Evolutionary conservation across 1,140 invertebrate genomes (phyloP).

Genomic region (Rhizoglyphus robini): DNA sequence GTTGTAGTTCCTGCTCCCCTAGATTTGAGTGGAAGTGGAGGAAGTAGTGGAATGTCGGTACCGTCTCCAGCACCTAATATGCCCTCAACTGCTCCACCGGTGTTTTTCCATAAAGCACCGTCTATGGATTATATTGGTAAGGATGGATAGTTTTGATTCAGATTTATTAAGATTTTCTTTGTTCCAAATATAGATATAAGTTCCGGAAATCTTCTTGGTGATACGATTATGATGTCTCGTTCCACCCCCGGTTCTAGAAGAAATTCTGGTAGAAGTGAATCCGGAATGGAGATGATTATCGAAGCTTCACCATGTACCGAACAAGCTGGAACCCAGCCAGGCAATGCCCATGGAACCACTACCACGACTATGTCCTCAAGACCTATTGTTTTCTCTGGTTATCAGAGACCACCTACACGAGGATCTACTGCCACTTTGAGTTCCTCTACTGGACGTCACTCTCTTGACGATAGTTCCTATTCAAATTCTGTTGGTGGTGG

Average conservation of each 20-base stretch:
- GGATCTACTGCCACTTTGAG: not conserved
- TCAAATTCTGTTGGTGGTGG: not conserved
- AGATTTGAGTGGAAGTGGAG: too few relatives aligned
- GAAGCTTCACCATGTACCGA: not conserved
- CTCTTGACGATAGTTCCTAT: not conserved
- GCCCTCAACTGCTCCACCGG: not conserved
- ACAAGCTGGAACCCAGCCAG: too few relatives aligned
- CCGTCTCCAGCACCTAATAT: not conserved
- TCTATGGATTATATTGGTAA: slow-evolving; percentile 16
- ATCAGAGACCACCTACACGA: not conserved
- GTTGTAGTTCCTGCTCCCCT: not conserved
- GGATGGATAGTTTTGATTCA: not conserved
- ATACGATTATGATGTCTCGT: slow-evolving; percentile 5
- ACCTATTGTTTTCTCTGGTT: not conserved
- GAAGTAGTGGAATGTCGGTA: not conserved
- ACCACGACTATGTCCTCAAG: not conserved
- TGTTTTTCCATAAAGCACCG: slow-evolving; percentile 11
- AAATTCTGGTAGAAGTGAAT: slow-evolving; percentile 16
- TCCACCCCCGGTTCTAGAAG: slow-evolving; percentile 22
- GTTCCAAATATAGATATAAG: not conserved
- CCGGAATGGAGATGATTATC: not conserved
- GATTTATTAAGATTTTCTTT: not conserved
- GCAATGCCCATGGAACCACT: too few relatives aligned
- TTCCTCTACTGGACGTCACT: slow-evolving; percentile 4
- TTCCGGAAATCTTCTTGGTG: not conserved